Conservation (phyloP, 2,113 vertebrate species). For the Puntigrus tetrazona region DNA sequence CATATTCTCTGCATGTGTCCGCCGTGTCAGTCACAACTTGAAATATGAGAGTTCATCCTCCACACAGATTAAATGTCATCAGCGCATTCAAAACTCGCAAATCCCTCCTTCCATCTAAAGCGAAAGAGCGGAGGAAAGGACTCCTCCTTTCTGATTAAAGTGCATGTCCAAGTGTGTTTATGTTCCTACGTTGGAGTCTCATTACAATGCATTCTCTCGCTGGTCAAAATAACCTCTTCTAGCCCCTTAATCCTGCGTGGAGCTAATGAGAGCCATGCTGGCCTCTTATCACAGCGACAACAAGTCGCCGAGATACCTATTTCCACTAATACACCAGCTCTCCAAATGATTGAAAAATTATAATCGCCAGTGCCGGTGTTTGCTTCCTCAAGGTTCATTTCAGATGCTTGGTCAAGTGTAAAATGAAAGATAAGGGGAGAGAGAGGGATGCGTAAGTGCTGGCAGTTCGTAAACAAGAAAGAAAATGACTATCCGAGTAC, state of each 20-base stretch:
- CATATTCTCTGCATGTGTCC: conserved; percentile 42
- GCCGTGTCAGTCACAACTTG: conserved; percentile 62
- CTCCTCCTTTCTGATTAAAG: conserved; percentile 76
- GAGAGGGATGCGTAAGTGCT: conserved; percentile 48
- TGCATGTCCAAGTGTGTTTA: conserved; percentile 71
- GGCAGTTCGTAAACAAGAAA: conserved; percentile 43
- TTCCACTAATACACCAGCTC: conserved; percentile 65
- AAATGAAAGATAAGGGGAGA: conserved; percentile 64
- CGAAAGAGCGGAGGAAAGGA: conserved; percentile 62
- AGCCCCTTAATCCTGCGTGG: conserved; percentile 73
- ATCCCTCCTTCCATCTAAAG: conserved; percentile 63
- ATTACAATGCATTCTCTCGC: conserved; percentile 79
- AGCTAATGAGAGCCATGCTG: conserved; percentile 73
- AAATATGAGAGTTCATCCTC: conserved; percentile 72
- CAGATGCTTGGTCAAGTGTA: conserved; percentile 63
- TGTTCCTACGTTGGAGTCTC: conserved; percentile 64
- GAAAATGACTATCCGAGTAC: neutral
- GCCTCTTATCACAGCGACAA: conserved; percentile 65
- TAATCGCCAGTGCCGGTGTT: conserved; percentile 61
- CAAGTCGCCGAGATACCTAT: conserved; percentile 52
- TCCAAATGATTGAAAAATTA: conserved; percentile 69
- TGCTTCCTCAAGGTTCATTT: conserved; percentile 65
- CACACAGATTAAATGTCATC: conserved; percentile 79
- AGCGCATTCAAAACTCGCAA: conserved; percentile 72
- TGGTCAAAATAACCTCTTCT: conserved; percentile 69